Base-by-base conservation (phyloP, 2,113 vertebrate genomes). In the Campylomormyrus tamandua region DNA sequence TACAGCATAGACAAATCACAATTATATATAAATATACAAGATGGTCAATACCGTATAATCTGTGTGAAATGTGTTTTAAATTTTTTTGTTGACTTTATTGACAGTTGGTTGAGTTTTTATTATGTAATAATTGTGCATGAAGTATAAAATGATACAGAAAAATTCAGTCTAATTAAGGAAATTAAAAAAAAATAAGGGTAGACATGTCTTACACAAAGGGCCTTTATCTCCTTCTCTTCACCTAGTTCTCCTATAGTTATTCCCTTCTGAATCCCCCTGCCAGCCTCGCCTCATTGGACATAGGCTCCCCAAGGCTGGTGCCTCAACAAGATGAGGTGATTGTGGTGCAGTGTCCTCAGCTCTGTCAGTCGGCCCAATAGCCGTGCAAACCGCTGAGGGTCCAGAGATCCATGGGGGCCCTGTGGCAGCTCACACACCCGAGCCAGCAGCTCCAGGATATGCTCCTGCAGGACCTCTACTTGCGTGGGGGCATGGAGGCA, bases 381-480 rank as follows among this genome's bases (percentile, higher is more conserved):
- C 88, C 94, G 94, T 35, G 97, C 98, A 83, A 99, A 98, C 74
- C 96, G 96, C 88, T 97, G 96, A 0, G 97, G 96, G 46, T 97
- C 96, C 80, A 95, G 94, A 1, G 94, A 95, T 74, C 96, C 96
- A 1, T 93, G 93, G 46, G 96, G 94, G 91, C 96, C 97, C 1
- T 94, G 95, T 53, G 96, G 95, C 58, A 96, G 93, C 91, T 96
- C 96, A 3, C 97, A 97, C 88, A 96, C 95, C 90, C 97, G 96
- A 90, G 97, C 97, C 90, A 99, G 95, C 92, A 98, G 95, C 90
- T 96, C 96, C 91, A 98, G 95, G 90, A 98, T 93, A 87, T 97
- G 95, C 93, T 99, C 98, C 94, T 98, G 97, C 91, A 98, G 95
- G 92, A 96, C 97, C 90, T 98, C 98, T 11, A 99, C 97, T 4